A percentile compares a stretch with the other conserved stretches of the same genome.
Conservation (phyloP, 2,113 vertebrate genomes). For the Chionis minor region DNA sequence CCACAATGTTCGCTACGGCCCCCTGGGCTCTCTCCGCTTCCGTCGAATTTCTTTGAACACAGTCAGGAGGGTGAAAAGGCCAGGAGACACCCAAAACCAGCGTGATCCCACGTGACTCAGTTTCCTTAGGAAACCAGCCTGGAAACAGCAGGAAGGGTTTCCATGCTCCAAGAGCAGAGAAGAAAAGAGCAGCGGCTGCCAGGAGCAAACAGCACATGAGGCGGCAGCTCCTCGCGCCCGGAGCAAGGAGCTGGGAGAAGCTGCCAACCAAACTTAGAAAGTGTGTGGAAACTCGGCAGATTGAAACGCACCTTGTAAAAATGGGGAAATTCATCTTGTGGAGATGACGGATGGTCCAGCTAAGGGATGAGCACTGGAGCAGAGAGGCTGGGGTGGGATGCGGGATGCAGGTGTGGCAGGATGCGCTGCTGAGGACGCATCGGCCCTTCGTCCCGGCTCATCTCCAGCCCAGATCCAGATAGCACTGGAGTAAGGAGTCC, state of each 20-base stretch:
- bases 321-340: not conserved
- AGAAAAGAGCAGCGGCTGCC: not conserved
- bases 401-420: not conserved
- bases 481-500: not conserved
- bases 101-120: not conserved
- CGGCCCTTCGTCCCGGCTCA: fast-evolving
- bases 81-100: not conserved
- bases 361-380: not conserved
- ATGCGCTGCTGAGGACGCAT: not conserved
- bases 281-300: not conserved
- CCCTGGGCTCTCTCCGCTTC: not conserved
- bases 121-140: not conserved
- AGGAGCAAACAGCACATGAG: not conserved
- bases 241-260: not conserved
- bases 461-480: not conserved
- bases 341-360: fast-evolving
- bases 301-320: not conserved
- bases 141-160: not conserved
- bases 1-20: not conserved
- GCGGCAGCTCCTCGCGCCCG: not conserved
- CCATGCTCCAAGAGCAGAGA: not conserved
- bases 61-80: not conserved
- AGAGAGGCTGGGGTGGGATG: not conserved
- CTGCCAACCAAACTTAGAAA: not conserved
- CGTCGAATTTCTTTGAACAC: not conserved